These are phyloP conservation scores for Magallana gigas DNA, from an alignment of 1,140 invertebrate genomes.

Conservation along the genomic window DNA sequence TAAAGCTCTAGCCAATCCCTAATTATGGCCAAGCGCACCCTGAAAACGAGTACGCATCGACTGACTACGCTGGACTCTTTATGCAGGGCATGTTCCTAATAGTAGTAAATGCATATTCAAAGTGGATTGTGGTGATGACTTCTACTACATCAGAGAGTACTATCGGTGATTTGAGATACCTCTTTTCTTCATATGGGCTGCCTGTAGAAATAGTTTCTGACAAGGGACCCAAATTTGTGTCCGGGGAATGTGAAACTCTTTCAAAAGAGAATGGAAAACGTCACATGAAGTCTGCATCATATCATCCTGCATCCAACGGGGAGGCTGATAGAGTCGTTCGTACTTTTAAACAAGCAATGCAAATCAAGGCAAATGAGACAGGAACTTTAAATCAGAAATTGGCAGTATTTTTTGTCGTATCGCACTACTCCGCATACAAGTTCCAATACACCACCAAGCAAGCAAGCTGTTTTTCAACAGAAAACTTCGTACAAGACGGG, in stretches of 20 bases:
- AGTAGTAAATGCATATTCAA: conserved; percentile 45
- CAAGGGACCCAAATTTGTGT: conserved; percentile 79
- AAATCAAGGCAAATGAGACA: conserved; percentile 13
- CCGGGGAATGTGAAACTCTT: conserved; percentile 72
- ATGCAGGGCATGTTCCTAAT: conserved; percentile 47
- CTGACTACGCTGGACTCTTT: conserved; percentile 71
- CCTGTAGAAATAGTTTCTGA: conserved; percentile 78
- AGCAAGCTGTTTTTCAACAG: conserved; percentile 46
- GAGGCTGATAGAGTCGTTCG: conserved; percentile 48
- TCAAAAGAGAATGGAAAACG: conserved; percentile 75
- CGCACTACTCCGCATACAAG: conserved; percentile 45
- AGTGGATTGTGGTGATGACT: conserved; percentile 53
- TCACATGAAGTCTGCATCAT: conserved; percentile 57
- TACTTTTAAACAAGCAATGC: conserved; percentile 49
- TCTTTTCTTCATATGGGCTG: conserved; percentile 77
- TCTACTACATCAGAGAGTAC: conserved; percentile 49
- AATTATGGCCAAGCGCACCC: conserved; percentile 52
- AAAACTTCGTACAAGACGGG: conserved; percentile 41
- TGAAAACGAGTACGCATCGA: conserved; percentile 60
- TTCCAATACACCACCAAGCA: conserved; percentile 41
- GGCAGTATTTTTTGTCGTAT: conserved; percentile 45
- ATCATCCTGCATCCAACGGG: conserved; percentile 49
- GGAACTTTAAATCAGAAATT: conserved; percentile 43
- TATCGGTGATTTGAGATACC: conserved; percentile 48
- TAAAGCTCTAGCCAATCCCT: conserved; percentile 56